Base-by-base conservation (phyloP, 2,888 invertebrate genomes). In the Coleophora flavipennella region DNA sequence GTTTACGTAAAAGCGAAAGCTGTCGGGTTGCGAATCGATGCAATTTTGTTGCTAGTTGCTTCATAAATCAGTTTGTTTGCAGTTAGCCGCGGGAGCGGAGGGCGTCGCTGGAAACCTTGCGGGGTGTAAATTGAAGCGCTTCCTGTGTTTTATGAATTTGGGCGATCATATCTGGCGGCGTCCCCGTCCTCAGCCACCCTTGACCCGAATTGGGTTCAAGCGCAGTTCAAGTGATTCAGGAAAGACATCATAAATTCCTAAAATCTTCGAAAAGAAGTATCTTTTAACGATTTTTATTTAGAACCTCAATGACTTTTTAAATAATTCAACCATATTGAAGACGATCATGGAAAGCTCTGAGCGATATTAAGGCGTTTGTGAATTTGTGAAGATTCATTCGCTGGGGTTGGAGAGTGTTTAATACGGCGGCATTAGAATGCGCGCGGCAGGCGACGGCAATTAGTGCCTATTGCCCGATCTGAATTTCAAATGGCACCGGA, bases 381-480 rank as follows among this genome's bases (percentile, higher is more conserved):
- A 20, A 20, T n/a, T n/a, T 3, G 20, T 20, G 20, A 20, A 20
- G 20, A 20, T 20, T 20, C 20, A 20, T 20, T 20, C 6, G 20
- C 20, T 3, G 20, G 3, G 20, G 20, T 6, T 3, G 20, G 6
- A 20, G 20, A 3, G 20, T 20, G 20, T 20, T 31, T 27, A 35
- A 34, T 32, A 41, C 28, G 36, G 20, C 53, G 44, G 39, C 45
- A 59, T 68, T 60, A 67, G 63, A 67, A 72, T 70, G 70, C 70
- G 57, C 51, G 55, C 60, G 57, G 57, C 57, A 55, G 57, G 62
- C 62, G 59, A 66, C 61, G 62, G 63, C 77, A 77, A 75, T 78
- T 77, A 78, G 67, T 65, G 69, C 62, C 67, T 65, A 62, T 61
- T 59, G 60, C 62, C 61, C 60, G 61, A 64, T 68, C 67, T 62